Percentiles rank a stretch among this genome's conserved stretches.
Evolutionary conservation across 2,797 vertebrate genomes (phyloP).

Genomic region (Craterocephalus amniculus): DNA sequence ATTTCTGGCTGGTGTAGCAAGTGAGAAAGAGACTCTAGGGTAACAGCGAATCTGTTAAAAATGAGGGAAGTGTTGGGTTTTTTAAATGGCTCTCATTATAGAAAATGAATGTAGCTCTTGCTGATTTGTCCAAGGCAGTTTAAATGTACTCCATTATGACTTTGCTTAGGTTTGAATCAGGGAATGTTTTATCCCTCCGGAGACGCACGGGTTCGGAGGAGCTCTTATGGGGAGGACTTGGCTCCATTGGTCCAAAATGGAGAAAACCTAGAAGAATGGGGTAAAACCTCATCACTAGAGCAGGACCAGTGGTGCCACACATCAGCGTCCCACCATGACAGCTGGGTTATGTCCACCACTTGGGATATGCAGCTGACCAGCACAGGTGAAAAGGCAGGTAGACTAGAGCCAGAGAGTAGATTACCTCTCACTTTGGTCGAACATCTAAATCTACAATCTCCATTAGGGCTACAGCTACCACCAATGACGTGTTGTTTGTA

Average conservation of each 20-base stretch:
- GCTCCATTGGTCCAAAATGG: constrained; percentile 45
- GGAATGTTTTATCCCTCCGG: constrained; percentile 24
- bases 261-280: constrained; percentile 35
- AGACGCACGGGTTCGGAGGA: constrained; percentile 22
- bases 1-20: too few species aligned
- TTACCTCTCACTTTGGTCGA: constrained; percentile 34
- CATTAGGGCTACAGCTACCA: not conserved
- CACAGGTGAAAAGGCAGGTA: constrained; percentile 66
- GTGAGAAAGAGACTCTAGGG: too few species aligned
- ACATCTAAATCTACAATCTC: constrained; percentile 23
- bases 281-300: constrained; percentile 26
- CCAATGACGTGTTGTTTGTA: not conserved
- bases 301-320: constrained; percentile 34
- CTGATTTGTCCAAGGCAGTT: not conserved
- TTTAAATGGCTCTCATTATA: too few species aligned
- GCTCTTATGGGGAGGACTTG: constrained; percentile 30
- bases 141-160: constrained; percentile 29
- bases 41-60: too few species aligned
- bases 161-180: constrained; percentile 59
- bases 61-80: too few species aligned
- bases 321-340: constrained; percentile 44
- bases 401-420: constrained; percentile 48
- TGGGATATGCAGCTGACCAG: constrained; percentile 70
- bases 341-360: constrained; percentile 61
- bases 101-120: not conserved